A percentile compares a stretch with the other conserved stretches of the same genome.
These are phyloP conservation scores for Lacerta bilineata DNA, from an alignment of 2,797 vertebrate species.

Conservation along the genomic window DNA sequence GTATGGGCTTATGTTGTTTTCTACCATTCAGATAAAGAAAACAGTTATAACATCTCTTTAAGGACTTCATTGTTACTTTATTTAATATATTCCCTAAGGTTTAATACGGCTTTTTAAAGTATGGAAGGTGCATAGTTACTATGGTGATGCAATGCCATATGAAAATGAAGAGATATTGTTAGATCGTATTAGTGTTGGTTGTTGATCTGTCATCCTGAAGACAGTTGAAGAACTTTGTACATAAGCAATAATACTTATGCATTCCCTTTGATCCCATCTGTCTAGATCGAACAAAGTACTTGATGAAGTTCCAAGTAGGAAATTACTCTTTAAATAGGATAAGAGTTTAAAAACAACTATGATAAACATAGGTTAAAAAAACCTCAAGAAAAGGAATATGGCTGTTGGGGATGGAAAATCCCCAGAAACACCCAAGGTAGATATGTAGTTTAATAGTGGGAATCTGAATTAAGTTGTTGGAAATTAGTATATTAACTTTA, in stretches of 20 bases:
- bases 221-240: not conserved
- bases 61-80: not conserved
- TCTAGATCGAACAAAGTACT: not conserved
- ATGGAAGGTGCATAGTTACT: not conserved
- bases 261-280: not conserved
- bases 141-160: constrained; percentile 1
- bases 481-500: not conserved
- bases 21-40: not conserved
- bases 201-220: not conserved
- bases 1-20: not conserved
- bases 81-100: not conserved
- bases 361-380: not conserved
- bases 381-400: not conserved
- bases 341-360: not conserved
- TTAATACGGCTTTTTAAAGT: not conserved
- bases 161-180: not conserved
- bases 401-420: not conserved
- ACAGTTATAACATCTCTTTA: not conserved
- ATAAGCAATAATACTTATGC: not conserved
- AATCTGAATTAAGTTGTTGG: not conserved
- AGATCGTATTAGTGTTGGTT: not conserved
- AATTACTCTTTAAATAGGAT: not conserved
- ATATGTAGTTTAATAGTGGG: not conserved
- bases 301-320: not conserved
- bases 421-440: not conserved